A percentile compares a stretch with the other conserved stretches of the same genome.
phyloP scores from a whole-genome alignment of 2,797 vertebrate species.

The Clarias fuscus region DNA sequence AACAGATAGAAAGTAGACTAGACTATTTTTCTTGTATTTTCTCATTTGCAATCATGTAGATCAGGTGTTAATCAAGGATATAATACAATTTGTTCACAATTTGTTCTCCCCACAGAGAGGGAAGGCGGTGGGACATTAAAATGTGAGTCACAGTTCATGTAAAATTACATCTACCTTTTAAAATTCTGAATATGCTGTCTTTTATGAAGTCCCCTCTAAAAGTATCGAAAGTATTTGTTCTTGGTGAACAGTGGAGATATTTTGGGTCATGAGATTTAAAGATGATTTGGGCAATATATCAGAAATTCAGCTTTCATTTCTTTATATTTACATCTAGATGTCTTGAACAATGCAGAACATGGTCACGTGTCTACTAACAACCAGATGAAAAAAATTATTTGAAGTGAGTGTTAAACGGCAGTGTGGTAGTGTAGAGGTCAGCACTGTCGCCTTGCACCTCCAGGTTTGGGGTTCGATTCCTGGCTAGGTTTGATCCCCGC shows the following conservation, averaged over 20 bases:
- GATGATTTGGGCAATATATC: no score
- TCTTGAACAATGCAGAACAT: background rate
- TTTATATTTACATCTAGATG: background rate
- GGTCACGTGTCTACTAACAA: background rate
- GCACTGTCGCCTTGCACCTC: no score
- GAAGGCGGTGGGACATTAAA: fast-evolving
- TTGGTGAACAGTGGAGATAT: background rate
- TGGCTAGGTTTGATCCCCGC: no score
- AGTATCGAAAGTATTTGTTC: background rate
- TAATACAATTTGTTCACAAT: conserved; percentile 16
- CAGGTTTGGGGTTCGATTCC: no score
- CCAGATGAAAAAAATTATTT: background rate
- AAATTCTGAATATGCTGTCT: background rate
- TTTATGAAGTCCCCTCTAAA: background rate
- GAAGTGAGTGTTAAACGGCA: no score
- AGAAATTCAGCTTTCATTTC: background rate
- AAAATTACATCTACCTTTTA: background rate
- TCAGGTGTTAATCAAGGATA: conserved; percentile 5
- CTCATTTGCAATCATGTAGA: no score
- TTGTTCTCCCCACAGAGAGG: conserved; percentile 45
- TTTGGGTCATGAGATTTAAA: background rate
- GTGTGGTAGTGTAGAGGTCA: no score
- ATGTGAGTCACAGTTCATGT: conserved; percentile 56
- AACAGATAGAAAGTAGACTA: background rate
- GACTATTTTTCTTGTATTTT: background rate